A percentile compares a stretch with the other conserved stretches of the same genome.
Conservation (phyloP, 1,140 invertebrate genomes). For the Phocides pigmalion region DNA sequence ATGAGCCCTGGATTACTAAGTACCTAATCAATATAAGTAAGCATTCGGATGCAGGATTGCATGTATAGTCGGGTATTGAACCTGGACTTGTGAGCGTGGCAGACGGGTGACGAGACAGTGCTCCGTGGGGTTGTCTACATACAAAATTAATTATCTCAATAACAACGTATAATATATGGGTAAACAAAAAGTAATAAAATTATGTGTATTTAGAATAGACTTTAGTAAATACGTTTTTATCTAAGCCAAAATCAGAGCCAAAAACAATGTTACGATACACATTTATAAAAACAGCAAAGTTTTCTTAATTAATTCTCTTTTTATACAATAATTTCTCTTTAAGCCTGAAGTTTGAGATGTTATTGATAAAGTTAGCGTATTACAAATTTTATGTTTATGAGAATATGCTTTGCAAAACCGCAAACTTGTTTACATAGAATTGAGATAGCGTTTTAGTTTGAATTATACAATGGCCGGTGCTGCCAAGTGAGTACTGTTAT, state of each 20-base stretch:
- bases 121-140: too few relatives aligned
- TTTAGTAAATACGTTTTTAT: not conserved
- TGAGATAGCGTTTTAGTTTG: slow-evolving; percentile 61
- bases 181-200: too few relatives aligned
- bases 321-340: slow-evolving; percentile 55
- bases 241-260: too few relatives aligned
- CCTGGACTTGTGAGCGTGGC: too few relatives aligned
- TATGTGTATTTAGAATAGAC: too few relatives aligned
- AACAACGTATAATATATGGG: too few relatives aligned
- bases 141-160: too few relatives aligned
- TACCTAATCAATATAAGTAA: too few relatives aligned
- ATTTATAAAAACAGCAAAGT: slow-evolving; percentile 38
- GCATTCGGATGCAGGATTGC: too few relatives aligned
- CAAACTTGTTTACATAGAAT: slow-evolving; percentile 74
- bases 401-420: slow-evolving; percentile 64
- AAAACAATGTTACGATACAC: not conserved
- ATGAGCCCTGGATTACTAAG: too few relatives aligned
- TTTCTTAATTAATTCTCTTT: slow-evolving; percentile 49
- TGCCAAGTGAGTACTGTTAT: slow-evolving; percentile 60
- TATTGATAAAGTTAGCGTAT: slow-evolving; percentile 72
- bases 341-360: slow-evolving; percentile 55
- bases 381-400: slow-evolving; percentile 70
- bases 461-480: slow-evolving; percentile 65
- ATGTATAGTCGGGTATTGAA: too few relatives aligned
- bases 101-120: too few relatives aligned